Evolutionary conservation across 1,140 invertebrate genomes (phyloP).

Genomic region (Calephelis virginiensis): DNA sequence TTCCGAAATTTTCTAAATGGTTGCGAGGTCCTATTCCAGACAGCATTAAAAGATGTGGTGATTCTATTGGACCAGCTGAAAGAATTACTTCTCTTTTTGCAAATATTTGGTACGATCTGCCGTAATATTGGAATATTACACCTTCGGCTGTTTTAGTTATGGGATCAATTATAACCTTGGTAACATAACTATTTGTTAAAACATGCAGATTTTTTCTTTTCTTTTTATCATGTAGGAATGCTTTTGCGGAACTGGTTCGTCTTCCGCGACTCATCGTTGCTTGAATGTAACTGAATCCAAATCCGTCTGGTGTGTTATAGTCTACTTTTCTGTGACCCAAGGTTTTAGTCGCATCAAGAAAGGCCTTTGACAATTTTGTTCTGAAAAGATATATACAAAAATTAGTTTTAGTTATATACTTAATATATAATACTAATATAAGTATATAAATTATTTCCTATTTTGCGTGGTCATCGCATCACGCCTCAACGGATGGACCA

Average conservation of each 20-base stretch:
- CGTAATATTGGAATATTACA: slow-evolving; percentile 80
- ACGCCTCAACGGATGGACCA: too few species aligned
- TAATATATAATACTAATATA: too few species aligned
- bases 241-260: slow-evolving; percentile 78
- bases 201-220: slow-evolving; percentile 84
- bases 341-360: slow-evolving; percentile 81
- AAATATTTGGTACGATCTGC: slow-evolving; percentile 64
- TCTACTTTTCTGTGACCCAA: slow-evolving; percentile 81
- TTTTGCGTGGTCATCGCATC: too few species aligned
- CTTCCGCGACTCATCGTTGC: slow-evolving; percentile 79
- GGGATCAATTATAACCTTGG: slow-evolving; percentile 82
- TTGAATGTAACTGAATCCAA: slow-evolving; percentile 83
- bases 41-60: slow-evolving; percentile 89
- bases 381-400: slow-evolving; percentile 42
- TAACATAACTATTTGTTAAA: slow-evolving; percentile 77
- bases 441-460: too few species aligned
- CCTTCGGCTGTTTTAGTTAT: slow-evolving; percentile 80
- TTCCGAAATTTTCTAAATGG: slow-evolving; percentile 82
- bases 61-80: slow-evolving; percentile 87
- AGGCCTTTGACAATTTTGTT: slow-evolving; percentile 79
- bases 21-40: slow-evolving; percentile 87
- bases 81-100: slow-evolving; percentile 85
- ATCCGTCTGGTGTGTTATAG: slow-evolving; percentile 82
- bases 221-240: slow-evolving; percentile 79
- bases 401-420: too few species aligned